A percentile compares a stretch with the other conserved stretches of the same genome.
phyloP scores from a whole-genome alignment of 2,113 vertebrate species.

The Pogona vitticeps region DNA sequence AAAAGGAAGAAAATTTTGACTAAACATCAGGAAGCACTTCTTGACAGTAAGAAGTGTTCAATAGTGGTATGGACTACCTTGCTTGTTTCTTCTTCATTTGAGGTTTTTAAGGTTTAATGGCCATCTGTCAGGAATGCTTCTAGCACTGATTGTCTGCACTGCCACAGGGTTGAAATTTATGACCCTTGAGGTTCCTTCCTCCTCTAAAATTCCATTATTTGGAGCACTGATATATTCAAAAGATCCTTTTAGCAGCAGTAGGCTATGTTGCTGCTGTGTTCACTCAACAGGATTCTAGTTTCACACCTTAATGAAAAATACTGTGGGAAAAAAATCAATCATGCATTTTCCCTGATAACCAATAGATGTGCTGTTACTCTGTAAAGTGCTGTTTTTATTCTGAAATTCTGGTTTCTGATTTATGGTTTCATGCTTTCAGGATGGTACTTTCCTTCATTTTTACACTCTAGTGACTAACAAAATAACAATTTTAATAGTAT shows the following conservation, averaged over 20 bases:
- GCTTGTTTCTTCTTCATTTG: no score
- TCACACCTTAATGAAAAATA: neutral
- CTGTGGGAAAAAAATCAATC: neutral
- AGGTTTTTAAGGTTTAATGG: no score
- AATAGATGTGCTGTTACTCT: neutral
- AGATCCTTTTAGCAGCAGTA: neutral
- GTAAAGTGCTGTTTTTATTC: neutral
- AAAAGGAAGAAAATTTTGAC: no score
- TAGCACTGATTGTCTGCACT: no score
- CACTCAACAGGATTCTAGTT: neutral
- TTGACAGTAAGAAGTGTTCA: no score
- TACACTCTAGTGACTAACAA: neutral
- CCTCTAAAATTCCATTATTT: neutral
- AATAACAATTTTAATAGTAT: neutral
- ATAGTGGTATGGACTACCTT: no score
- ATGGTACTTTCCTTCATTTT: neutral
- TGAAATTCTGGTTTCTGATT: neutral
- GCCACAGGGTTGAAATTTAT: neutral
- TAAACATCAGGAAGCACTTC: no score
- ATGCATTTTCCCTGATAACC: neutral
- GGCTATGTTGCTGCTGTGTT: neutral
- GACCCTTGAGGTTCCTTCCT: neutral
- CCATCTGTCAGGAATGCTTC: no score
- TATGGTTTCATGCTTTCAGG: neutral
- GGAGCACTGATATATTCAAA: neutral